Conservation (phyloP, 1,140 invertebrate species). For the Drosophila pruinosa region DNA sequence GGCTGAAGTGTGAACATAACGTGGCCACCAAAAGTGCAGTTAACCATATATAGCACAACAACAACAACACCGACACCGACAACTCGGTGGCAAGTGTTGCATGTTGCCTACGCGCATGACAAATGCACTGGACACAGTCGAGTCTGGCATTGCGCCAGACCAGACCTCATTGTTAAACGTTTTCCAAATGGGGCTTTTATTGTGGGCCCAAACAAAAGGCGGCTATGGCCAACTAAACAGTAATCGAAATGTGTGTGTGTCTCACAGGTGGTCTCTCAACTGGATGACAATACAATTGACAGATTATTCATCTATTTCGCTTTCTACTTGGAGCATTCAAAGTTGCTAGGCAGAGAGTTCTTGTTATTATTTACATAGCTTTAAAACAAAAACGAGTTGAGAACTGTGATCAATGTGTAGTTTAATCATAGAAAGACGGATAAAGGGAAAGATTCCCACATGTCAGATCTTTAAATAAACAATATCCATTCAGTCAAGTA, state of each 20-base stretch:
- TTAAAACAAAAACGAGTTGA: too few relatives aligned
- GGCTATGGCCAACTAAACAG: slow-evolving; percentile 27
- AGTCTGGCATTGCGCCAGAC: slow-evolving; percentile 50
- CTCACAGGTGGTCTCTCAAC: slow-evolving; percentile 53
- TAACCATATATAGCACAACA: slow-evolving; percentile 12
- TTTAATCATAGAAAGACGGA: too few relatives aligned
- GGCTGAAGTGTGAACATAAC: slow-evolving; percentile 45
- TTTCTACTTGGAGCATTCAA: too few relatives aligned
- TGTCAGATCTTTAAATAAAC: not conserved
- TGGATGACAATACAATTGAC: slow-evolving; percentile 46
- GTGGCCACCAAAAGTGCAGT: slow-evolving; percentile 36
- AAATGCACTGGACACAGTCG: slow-evolving; percentile 43
- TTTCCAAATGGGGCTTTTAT: slow-evolving; percentile 46
- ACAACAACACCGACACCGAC: slow-evolving; percentile 24
- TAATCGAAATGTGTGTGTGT: slow-evolving; percentile 3
- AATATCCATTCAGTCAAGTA: slow-evolving; percentile 18
- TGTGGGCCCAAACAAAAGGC: slow-evolving; percentile 48
- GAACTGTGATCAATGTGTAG: too few relatives aligned
- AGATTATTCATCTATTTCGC: too few relatives aligned
- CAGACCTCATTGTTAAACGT: slow-evolving; percentile 52
- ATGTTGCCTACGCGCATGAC: slow-evolving; percentile 44
- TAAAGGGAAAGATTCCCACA: not conserved
- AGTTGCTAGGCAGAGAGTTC: not conserved
- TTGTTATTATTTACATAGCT: too few relatives aligned
- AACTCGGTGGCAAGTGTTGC: slow-evolving; percentile 39